Base-by-base conservation (phyloP, 2,113 vertebrate genomes). In the Notechis scutatus region DNA sequence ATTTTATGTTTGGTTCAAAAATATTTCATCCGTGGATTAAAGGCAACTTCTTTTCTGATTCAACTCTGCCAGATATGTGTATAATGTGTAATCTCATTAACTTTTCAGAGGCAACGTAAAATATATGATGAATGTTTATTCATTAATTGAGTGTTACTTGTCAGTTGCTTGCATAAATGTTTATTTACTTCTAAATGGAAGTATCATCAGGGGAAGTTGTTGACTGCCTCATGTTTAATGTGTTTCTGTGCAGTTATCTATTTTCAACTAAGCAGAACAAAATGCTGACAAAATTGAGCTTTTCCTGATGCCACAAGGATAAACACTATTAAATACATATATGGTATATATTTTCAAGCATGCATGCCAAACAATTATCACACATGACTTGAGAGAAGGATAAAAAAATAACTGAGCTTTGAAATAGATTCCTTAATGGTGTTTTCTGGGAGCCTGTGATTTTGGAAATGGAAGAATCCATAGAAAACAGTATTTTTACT, bases 321-420 rank as follows among this genome's bases (percentile, higher is more conserved):
- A 92, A 96, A 87, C 54, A 34, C 24, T 92, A 23, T 90, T 93
- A 92, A 85, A 39, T 54, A 34, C 95, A 88, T 94, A 1, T 92
- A 50, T 91, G 21, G 5, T 42, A 12, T 90, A 52, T 47, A 23
- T 69, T 89, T 94, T 94, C 39, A 29, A 21, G 91, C 91, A 81
- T 42, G 20, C 42, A 57, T 90, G 61, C 93, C 93, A 95, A 85
- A 87, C 47, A 55, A 91, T 92, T 90, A 81, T 81, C 4, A 34
- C 64, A 57, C 88, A 57, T 29, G 47, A 95, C 92, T 95, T 94
- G 34, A 85, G 88, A 92, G 74, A 94, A 94, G 86, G 90, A 81
- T 92, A 87, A n/a, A 21, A 50, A 56, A 92, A 57, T 92, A 64
- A 92, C 23, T 93, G 64, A 95, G 55, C 81, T 89, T 94, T 93